Base-by-base conservation (phyloP, 2,113 vertebrate species). In the Mustela nigripes region DNA sequence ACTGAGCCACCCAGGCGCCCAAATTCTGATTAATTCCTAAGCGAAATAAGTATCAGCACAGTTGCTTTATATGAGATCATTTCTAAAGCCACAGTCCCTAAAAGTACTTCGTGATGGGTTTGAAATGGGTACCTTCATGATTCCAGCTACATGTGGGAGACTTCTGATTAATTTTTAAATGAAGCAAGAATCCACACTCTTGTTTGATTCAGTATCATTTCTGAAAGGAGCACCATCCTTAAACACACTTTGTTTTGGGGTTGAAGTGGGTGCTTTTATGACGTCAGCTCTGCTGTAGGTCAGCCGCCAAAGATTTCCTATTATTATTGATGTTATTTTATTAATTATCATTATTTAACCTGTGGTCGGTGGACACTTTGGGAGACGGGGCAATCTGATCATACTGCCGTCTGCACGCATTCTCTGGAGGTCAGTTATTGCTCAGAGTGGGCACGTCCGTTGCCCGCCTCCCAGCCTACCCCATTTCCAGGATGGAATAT, bases 391-490 rank as follows among this genome's bases (percentile, higher is more conserved):
- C 48, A 80, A 73, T 39, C 4, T 2, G 9, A 36, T 12, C 6
- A 58, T 21, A 53, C 1, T 8, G 11, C 11, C 36, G 36, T 42
- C 21, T n/a, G 26, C 0, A 5, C 15, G 26, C 15, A 39, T 53
- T 69, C 56, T n/a, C 11, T 4, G 11, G 19, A 87, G 56, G 21
- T 22, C 11, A 21, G 60, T 36, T 28, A 4, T 26, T 78, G 48
- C 50, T 39, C 24, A 36, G 79, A 84, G 48, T 76, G 22, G 69
- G n/a, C 67, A 5, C n/a, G 78, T 33, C 16, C 16, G 18, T 36
- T 8, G 22, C 8, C 5, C 53, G 7, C 1, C 1, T 5, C 19
- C 28, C 1, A 0, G 22, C 36, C 36, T 24, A 39, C 31, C 11
- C 18, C 1, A 18, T 48, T 65, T 58, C 60, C 79, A 50, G n/a